phyloP scores from a whole-genome alignment of 1,140 invertebrate species.

The Drosophila dunni region DNA sequence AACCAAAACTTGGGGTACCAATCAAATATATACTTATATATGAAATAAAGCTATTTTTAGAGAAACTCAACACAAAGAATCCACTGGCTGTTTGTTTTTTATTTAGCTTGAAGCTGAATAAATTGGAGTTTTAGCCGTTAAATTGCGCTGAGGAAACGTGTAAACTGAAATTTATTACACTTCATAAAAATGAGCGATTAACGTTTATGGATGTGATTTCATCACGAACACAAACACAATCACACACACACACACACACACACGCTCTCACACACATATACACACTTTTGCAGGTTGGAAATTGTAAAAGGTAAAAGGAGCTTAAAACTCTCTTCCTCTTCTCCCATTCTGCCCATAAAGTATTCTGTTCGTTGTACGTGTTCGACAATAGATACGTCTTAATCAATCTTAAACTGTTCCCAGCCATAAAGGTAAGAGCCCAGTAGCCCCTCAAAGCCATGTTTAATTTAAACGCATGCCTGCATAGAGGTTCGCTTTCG shows the following conservation, averaged over 20 bases:
- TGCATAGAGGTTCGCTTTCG: constrained; percentile 1
- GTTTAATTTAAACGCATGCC: constrained; percentile 66
- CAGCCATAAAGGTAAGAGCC: constrained; percentile 3
- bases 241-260: neutral
- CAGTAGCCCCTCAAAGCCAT: constrained; percentile 16
- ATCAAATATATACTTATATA: constrained; percentile 61
- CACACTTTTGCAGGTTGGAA: neutral
- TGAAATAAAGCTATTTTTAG: constrained; percentile 81
- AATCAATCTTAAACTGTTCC: constrained; percentile 72
- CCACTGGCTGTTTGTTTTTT: neutral
- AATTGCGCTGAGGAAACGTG: constrained; percentile 56
- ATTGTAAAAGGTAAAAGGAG: constrained; percentile 1
- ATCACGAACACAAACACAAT: constrained; percentile 62
- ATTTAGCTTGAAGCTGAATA: constrained; percentile 26
- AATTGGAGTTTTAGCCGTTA: constrained; percentile 33
- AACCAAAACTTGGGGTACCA: constrained; percentile 71
- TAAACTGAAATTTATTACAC: constrained; percentile 75
- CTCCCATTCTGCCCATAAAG: neutral
- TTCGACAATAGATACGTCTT: constrained; percentile 81
- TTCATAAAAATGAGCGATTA: constrained; percentile 82
- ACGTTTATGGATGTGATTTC: constrained; percentile 82
- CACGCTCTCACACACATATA: neutral
- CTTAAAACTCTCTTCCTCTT: constrained; percentile 10
- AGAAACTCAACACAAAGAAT: constrained; percentile 58
- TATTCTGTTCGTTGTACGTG: constrained; percentile 37